Conservation (phyloP, 2,113 vertebrate genomes). For the Bubo blakistoni region DNA sequence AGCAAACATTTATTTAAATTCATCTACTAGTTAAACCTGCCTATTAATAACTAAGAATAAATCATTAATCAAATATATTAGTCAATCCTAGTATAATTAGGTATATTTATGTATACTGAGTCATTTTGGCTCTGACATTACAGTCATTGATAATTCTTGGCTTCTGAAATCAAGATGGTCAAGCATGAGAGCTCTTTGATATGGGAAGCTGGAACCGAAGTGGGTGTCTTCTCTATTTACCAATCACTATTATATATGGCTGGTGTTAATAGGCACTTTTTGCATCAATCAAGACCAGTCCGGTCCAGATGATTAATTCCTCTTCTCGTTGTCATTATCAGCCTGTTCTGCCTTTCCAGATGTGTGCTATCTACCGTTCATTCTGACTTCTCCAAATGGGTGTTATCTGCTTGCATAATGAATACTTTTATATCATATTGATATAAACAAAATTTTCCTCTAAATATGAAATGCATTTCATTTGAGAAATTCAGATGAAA, state of each 20-base stretch:
- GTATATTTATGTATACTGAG: neutral
- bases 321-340: neutral
- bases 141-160: neutral
- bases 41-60: neutral
- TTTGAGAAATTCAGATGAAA: neutral
- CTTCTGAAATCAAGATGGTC: neutral
- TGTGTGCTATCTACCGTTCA: neutral
- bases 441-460: neutral
- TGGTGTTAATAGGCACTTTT: neutral
- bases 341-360: neutral
- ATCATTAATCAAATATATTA: neutral
- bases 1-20: neutral
- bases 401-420: neutral
- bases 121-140: neutral
- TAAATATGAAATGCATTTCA: neutral
- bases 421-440: neutral
- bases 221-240: neutral
- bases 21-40: neutral
- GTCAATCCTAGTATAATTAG: neutral
- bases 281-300: fast-evolving
- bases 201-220: neutral
- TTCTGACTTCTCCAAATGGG: neutral
- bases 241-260: neutral
- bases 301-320: neutral
- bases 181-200: neutral